Conservation (phyloP, 2,888 invertebrate species). For the Polyploca ridens region DNA sequence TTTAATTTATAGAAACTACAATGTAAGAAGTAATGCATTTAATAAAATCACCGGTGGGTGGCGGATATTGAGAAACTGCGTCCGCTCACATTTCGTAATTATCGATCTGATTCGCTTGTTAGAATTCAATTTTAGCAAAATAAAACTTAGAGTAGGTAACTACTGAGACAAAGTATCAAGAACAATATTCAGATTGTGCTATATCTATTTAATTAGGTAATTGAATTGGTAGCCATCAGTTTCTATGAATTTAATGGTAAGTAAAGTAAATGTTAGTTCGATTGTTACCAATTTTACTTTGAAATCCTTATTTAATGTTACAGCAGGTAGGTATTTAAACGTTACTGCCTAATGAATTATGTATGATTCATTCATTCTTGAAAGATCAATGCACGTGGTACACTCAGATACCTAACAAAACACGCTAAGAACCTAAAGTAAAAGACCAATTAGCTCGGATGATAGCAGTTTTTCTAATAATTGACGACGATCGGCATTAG, state of each 20-base stretch:
- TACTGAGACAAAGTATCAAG: neutral
- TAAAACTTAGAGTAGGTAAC: constrained; percentile 20
- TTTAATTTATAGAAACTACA: neutral
- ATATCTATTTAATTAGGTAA: constrained; percentile 10
- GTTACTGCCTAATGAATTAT: constrained; percentile 34
- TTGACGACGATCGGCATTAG: neutral
- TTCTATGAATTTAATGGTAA: too few relatives aligned
- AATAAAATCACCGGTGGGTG: constrained; percentile 47
- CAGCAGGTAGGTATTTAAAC: neutral
- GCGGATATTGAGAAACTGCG: constrained; percentile 59
- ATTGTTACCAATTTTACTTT: neutral
- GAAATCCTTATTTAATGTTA: neutral
- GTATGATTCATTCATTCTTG: constrained; percentile 47
- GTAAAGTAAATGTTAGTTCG: neutral
- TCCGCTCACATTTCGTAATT: constrained; percentile 55
- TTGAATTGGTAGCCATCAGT: neutral
- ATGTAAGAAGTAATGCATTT: constrained; percentile 16
- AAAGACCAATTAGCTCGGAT: neutral
- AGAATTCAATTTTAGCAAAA: constrained; percentile 24
- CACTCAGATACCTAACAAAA: constrained; percentile 6
- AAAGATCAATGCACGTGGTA: constrained; percentile 38
- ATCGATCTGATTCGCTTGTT: constrained; percentile 52
- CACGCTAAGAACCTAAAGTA: neutral
- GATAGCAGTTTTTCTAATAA: neutral
- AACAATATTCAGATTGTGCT: constrained; percentile 1